Percentiles rank a stretch among this genome's conserved stretches.
These are phyloP conservation scores for Penaeus japonicus DNA, from an alignment of 1,140 invertebrate species.

Conservation along the genomic window DNA sequence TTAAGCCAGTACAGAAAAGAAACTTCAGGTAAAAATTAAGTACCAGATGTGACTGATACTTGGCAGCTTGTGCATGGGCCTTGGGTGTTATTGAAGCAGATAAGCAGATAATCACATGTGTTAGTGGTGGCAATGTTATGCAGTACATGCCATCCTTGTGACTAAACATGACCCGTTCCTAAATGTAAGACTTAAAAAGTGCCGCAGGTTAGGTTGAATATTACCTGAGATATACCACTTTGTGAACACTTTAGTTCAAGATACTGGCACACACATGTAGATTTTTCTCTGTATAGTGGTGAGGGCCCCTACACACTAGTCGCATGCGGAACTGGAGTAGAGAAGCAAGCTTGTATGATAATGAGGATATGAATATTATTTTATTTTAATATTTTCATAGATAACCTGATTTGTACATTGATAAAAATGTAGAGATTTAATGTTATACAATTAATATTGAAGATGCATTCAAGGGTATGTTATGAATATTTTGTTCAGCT, in stretches of 20 bases:
- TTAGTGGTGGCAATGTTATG: neutral
- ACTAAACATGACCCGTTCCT: conserved; percentile 36
- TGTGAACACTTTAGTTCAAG: neutral
- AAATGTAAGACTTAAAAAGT: neutral
- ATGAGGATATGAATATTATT: neutral
- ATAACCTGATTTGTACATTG: neutral
- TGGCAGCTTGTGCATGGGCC: conserved; percentile 20
- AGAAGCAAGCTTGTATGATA: neutral
- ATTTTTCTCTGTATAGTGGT: conserved; percentile 34
- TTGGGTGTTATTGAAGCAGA: neutral
- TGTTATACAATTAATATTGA: neutral
- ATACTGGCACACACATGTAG: conserved; percentile 22
- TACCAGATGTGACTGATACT: neutral
- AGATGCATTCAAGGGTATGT: too few species aligned
- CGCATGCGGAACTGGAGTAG: conserved; percentile 33
- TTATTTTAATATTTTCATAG: neutral
- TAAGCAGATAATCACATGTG: too few species aligned
- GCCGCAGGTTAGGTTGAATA: neutral
- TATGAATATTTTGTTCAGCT: too few species aligned
- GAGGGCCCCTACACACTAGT: conserved; percentile 34
- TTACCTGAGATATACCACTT: neutral
- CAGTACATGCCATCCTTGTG: neutral
- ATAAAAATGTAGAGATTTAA: neutral
- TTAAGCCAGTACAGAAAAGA: neutral
- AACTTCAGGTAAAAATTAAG: neutral